Evolutionary conservation across 2,113 vertebrate species (phyloP).

Genomic region (Stigmatopora argus): DNA sequence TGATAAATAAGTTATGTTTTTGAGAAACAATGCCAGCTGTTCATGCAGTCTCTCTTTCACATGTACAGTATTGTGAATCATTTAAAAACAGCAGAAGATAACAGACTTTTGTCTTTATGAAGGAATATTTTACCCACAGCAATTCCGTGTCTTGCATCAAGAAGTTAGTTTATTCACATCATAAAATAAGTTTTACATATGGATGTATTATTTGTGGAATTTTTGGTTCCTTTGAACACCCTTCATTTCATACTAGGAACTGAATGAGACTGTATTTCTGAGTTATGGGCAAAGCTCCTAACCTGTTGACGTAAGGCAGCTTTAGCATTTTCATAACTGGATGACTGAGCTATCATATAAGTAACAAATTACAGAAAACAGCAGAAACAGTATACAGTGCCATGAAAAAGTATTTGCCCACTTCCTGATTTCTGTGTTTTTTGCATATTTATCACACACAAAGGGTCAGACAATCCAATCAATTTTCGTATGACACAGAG

Average conservation of each 20-base stretch:
- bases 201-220: neutral
- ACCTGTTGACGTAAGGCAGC: neutral
- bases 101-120: neutral
- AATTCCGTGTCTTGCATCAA: neutral
- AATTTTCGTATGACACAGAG: too few species aligned
- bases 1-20: constrained; percentile 15
- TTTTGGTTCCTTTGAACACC: neutral
- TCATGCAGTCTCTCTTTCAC: constrained; percentile 3
- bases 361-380: too few species aligned
- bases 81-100: neutral
- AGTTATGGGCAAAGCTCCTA: neutral
- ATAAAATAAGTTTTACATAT: too few species aligned
- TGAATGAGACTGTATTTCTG: too few species aligned
- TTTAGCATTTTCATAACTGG: too few species aligned
- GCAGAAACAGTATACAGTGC: too few species aligned
- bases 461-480: too few species aligned
- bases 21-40: neutral
- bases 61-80: neutral
- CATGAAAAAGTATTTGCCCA: too few species aligned
- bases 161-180: neutral
- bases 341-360: too few species aligned
- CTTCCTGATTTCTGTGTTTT: too few species aligned
- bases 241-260: neutral
- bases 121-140: neutral
- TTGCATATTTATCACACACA: too few species aligned